Evolutionary conservation across 2,888 invertebrate species (phyloP).

Genomic region (Caenorhabditis panamensis): DNA sequence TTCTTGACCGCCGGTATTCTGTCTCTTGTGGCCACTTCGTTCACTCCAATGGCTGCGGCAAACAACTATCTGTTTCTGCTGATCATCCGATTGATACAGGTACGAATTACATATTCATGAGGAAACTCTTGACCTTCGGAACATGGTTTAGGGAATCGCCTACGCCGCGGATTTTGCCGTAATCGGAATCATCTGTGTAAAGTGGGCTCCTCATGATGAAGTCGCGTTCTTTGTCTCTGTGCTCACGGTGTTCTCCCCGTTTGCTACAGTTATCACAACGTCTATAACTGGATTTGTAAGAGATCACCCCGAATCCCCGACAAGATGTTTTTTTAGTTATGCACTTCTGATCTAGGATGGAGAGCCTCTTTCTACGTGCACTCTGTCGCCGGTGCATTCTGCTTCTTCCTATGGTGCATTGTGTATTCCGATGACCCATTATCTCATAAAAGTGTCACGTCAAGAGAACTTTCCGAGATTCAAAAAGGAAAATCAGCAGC

Average conservation of each 20-base stretch:
- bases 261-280: constrained; percentile 23
- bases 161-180: constrained; percentile 51
- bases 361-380: constrained; percentile 39
- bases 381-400: constrained; percentile 19
- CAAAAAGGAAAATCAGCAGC: constrained; percentile 16
- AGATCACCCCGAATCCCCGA: neutral
- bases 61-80: constrained; percentile 18
- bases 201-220: constrained; percentile 46
- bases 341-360: constrained; percentile 42
- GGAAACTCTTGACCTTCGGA: too few relatives aligned
- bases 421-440: constrained; percentile 35
- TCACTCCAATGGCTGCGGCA: constrained; percentile 14
- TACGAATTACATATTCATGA: too few relatives aligned
- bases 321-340: constrained; percentile 17
- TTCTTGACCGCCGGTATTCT: constrained; percentile 34
- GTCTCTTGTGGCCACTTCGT: constrained; percentile 15
- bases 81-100: constrained; percentile 37
- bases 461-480: constrained; percentile 31
- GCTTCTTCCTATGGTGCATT: constrained; percentile 30
- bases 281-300: constrained; percentile 23
- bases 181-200: constrained; percentile 44
- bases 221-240: constrained; percentile 34
- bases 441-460: constrained; percentile 16
- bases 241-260: constrained; percentile 33
- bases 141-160: constrained; percentile 29